Percentiles rank a stretch among this genome's conserved stretches.
phyloP scores from a whole-genome alignment of 2,888 invertebrate genomes.

The Venusia cambrica region DNA sequence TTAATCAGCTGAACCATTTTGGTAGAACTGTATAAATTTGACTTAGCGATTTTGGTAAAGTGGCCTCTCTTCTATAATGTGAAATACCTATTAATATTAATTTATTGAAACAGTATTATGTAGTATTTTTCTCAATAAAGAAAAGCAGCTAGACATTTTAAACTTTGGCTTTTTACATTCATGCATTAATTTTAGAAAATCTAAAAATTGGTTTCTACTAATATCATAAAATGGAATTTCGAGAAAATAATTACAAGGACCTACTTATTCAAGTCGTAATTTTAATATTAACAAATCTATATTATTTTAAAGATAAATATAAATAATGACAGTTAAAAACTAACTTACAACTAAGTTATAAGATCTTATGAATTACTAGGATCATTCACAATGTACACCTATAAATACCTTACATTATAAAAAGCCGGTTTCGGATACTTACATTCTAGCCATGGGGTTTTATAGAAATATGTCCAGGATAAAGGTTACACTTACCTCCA shows the following conservation, averaged over 20 bases:
- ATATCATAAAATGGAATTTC: constrained; percentile 40
- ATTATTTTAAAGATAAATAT: constrained; percentile 44
- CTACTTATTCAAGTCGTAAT: constrained; percentile 10
- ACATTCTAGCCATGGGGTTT: constrained; percentile 32
- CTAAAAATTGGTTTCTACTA: constrained; percentile 43
- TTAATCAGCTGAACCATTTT: too few species aligned
- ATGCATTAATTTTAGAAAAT: constrained; percentile 41
- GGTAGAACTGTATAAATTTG: too few species aligned
- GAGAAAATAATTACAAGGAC: constrained; percentile 36
- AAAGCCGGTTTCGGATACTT: constrained; percentile 40
- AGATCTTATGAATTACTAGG: constrained; percentile 68
- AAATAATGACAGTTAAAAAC: constrained; percentile 41
- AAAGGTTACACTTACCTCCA: constrained; percentile 30
- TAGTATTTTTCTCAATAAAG: constrained; percentile 21
- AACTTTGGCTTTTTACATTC: constrained; percentile 53
- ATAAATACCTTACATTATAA: constrained; percentile 34
- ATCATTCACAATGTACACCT: constrained; percentile 69
- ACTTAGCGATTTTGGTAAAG: too few species aligned
- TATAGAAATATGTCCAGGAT: constrained; percentile 11
- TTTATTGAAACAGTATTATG: too few species aligned
- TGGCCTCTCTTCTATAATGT: neutral
- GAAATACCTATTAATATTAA: neutral
- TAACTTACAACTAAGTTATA: constrained; percentile 46
- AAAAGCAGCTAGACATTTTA: constrained; percentile 40
- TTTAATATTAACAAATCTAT: constrained; percentile 23